A percentile compares a stretch with the other conserved stretches of the same genome.
phyloP scores from a whole-genome alignment of 2,113 vertebrate species.

The Pomatostomus ruficeps region DNA sequence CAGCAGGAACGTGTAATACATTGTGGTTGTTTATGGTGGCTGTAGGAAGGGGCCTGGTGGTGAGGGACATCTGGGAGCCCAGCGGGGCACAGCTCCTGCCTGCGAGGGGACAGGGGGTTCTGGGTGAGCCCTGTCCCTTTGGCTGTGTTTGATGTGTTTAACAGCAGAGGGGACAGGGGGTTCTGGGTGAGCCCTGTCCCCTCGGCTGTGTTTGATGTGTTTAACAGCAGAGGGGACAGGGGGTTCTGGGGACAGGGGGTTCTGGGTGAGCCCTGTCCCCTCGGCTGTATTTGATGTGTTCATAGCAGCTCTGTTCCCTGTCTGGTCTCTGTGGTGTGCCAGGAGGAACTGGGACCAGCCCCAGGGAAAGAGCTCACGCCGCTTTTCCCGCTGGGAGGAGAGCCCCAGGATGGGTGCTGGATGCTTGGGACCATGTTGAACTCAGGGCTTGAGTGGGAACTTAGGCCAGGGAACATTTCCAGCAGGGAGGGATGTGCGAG shows the following conservation, averaged over 20 bases:
- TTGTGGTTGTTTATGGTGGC: neutral
- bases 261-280: neutral
- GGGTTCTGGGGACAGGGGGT: too few relatives aligned
- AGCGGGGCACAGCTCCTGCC: neutral
- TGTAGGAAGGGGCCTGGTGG: neutral
- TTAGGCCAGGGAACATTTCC: neutral
- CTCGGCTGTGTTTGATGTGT: too few relatives aligned
- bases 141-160: too few relatives aligned
- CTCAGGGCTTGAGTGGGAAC: accelerated
- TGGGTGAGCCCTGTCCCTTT: too few relatives aligned
- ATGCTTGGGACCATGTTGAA: neutral
- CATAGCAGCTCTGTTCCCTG: neutral
- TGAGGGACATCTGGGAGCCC: neutral
- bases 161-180: too few relatives aligned
- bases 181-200: too few relatives aligned
- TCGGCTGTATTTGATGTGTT: accelerated
- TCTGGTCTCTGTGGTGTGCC: neutral
- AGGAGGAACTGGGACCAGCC: neutral
- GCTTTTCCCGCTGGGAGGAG: neutral
- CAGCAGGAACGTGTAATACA: neutral
- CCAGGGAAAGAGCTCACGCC: accelerated
- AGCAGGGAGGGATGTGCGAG: neutral
- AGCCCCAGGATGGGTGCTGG: accelerated
- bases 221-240: too few relatives aligned
- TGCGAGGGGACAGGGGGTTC: accelerated